Evolutionary conservation across 2,888 invertebrate species (phyloP).

Genomic region (Hyposoter dolosus): DNA sequence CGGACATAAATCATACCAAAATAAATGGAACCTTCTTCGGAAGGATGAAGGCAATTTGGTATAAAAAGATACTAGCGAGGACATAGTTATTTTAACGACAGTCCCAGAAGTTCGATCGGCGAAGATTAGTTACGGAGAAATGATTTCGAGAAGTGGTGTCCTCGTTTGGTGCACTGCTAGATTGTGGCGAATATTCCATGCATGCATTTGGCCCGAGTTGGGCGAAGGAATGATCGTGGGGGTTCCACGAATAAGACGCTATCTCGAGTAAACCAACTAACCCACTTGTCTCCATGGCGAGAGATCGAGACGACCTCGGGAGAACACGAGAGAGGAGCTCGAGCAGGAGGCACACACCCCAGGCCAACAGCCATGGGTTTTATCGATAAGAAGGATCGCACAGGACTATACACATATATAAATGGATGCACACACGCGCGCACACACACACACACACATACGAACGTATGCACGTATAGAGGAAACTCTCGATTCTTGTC

Average conservation of each 20-base stretch:
- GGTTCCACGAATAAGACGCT: conserved; percentile 69
- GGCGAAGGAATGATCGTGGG: conserved; percentile 61
- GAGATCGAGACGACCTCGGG: conserved; percentile 66
- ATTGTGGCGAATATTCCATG: conserved; percentile 51
- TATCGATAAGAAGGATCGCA: conserved; percentile 70
- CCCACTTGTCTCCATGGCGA: conserved; percentile 68
- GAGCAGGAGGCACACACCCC: conserved; percentile 50
- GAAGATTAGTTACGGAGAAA: conserved; percentile 54
- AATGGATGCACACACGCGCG: conserved; percentile 29
- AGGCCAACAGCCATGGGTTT: conserved; percentile 52
- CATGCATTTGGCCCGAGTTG: conserved; percentile 42
- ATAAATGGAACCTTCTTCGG: conserved; percentile 6
- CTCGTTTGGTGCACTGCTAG: conserved; percentile 14
- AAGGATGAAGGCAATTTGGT: conserved; percentile 35
- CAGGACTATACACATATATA: conserved; percentile 40
- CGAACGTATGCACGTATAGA: conserved; percentile 22
- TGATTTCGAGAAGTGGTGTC: conserved; percentile 55
- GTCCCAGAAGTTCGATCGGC: conserved; percentile 48
- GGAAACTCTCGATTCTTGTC: conserved; percentile 61
- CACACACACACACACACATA: not conserved
- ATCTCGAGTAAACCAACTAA: conserved; percentile 68
- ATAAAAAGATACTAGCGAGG: not conserved
- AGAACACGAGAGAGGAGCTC: conserved; percentile 59
- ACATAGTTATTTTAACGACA: conserved; percentile 53
- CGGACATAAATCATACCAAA: conserved; percentile 2